Evolutionary conservation across 2,797 vertebrate genomes (phyloP).

Genomic region (Ptychobarbus kaznakovi): DNA sequence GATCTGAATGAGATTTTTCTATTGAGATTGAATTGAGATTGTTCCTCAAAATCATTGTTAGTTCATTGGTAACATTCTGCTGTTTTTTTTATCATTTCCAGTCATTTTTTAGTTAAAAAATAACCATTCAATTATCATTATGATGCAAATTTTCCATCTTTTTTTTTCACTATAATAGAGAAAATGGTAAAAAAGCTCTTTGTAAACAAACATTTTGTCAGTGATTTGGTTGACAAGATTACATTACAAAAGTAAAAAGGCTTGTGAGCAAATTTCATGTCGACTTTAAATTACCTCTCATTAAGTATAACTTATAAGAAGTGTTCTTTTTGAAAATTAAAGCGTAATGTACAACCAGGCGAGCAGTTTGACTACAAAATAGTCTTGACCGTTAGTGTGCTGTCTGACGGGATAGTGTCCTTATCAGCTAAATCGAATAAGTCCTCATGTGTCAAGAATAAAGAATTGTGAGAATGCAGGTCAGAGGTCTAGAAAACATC

Average conservation of each 20-base stretch:
- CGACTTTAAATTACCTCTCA: background rate
- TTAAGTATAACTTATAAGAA: background rate
- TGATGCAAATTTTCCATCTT: background rate
- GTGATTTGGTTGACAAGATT: background rate
- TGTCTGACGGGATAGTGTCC: slow-evolving; percentile 13
- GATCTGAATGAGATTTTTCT: background rate
- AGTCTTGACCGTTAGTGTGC: slow-evolving; percentile 36
- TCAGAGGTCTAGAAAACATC: slow-evolving; percentile 28
- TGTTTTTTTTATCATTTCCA: background rate
- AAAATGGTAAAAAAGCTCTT: background rate
- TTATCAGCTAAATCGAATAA: slow-evolving; percentile 11
- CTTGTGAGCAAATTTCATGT: background rate
- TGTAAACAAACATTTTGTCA: background rate
- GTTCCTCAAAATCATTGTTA: background rate
- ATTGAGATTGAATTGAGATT: background rate
- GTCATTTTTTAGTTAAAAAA: background rate
- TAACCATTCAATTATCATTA: background rate
- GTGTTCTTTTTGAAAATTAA: slow-evolving; percentile 30
- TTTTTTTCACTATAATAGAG: background rate
- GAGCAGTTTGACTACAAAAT: slow-evolving; percentile 17
- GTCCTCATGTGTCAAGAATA: slow-evolving; percentile 31
- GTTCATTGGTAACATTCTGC: background rate
- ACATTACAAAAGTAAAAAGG: background rate
- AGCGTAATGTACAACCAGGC: slow-evolving; percentile 19
- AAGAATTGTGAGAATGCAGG: slow-evolving; percentile 42